Conservation (phyloP, 2,888 invertebrate genomes). For the Trachelus troglodyta region DNA sequence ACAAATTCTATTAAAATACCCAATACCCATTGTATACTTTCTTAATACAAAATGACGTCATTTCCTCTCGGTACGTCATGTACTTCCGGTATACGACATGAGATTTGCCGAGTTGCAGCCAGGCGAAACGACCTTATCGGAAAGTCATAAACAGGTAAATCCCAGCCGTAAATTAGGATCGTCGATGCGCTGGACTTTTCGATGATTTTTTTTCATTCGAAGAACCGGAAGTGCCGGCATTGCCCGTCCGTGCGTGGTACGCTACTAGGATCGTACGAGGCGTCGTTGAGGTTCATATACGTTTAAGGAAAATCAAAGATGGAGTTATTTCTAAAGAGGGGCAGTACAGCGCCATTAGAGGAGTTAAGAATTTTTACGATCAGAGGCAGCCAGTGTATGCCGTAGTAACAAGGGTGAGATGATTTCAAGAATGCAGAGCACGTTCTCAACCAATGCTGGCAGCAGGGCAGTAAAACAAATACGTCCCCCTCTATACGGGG, state of each 20-base stretch:
- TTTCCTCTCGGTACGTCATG: background rate
- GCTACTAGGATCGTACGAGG: too few relatives aligned
- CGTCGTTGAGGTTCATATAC: too few relatives aligned
- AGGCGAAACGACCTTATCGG: constrained; percentile 58
- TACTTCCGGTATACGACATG: constrained; percentile 27
- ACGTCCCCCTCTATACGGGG: constrained; percentile 58
- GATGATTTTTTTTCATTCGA: too few relatives aligned
- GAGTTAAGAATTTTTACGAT: constrained; percentile 55
- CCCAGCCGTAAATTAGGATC: constrained; percentile 65
- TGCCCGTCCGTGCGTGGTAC: too few relatives aligned
- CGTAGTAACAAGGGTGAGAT: constrained; percentile 59
- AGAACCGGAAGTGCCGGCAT: too few relatives aligned
- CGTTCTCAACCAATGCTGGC: constrained; percentile 66
- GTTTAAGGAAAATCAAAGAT: constrained; percentile 28
- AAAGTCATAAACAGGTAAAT: constrained; percentile 64
- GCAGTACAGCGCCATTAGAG: constrained; percentile 49
- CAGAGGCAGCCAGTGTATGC: constrained; percentile 32
- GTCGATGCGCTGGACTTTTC: constrained; percentile 57
- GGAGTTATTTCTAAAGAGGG: constrained; percentile 31
- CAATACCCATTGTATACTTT: background rate
- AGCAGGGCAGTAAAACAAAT: constrained; percentile 66
- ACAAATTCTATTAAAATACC: too few relatives aligned
- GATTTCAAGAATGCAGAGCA: constrained; percentile 65
- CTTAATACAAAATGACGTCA: background rate
- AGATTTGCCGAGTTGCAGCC: constrained; percentile 41